Evolutionary conservation across 1,140 invertebrate genomes (phyloP).

Genomic region (Atta cephalotes): DNA sequence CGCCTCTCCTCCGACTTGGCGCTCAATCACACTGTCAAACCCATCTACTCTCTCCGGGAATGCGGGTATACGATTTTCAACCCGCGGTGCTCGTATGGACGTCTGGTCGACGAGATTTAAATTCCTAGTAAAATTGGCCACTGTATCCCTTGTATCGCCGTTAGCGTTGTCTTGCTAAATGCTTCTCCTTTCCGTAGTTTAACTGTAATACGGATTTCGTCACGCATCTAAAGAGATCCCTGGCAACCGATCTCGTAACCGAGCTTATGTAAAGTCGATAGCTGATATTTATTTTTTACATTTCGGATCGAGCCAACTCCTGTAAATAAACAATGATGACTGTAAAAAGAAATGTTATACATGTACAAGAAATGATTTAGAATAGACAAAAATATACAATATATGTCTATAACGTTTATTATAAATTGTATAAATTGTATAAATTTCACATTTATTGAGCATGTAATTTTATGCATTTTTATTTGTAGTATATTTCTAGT

Average conservation of each 20-base stretch:
- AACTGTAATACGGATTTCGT: conserved; percentile 62
- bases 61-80: conserved; percentile 68
- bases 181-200: conserved; percentile 18
- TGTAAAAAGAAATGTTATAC: neutral
- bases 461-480: neutral
- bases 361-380: neutral
- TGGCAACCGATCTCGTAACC: conserved; percentile 5
- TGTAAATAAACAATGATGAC: neutral
- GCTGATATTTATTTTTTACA: neutral
- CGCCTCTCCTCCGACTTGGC: neutral
- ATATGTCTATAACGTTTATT: neutral
- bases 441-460: neutral
- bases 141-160: neutral
- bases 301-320: neutral
- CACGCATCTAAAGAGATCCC: conserved; percentile 29
- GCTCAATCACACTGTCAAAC: conserved; percentile 69
- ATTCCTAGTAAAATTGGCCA: conserved; percentile 71
- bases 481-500: neutral
- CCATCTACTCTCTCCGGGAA: conserved; percentile 68
- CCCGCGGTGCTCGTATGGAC: conserved; percentile 23
- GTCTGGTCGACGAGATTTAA: conserved; percentile 66
- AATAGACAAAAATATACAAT: neutral
- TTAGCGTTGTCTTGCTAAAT: conserved; percentile 43
- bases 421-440: conserved; percentile 1
- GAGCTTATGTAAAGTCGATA: neutral